Evolutionary conservation across 2,888 invertebrate species (phyloP).

Genomic region (Crepidodera aurea): DNA sequence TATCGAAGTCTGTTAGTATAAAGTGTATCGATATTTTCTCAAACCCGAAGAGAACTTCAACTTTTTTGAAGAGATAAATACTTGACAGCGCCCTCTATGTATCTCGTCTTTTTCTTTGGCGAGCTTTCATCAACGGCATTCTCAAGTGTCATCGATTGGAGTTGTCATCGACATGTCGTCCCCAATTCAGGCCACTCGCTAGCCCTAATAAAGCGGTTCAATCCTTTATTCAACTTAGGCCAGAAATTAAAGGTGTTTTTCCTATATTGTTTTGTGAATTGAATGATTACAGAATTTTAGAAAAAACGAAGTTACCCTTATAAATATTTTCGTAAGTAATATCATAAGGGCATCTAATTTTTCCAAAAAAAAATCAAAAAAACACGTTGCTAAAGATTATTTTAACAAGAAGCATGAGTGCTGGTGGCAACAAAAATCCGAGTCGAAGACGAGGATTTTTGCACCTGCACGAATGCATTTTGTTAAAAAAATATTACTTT

Average conservation of each 20-base stretch:
- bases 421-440: too few species aligned
- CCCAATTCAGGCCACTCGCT: neutral
- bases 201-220: neutral
- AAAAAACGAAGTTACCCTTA: too few species aligned
- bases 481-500: too few species aligned
- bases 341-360: too few species aligned
- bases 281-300: too few species aligned
- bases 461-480: too few species aligned
- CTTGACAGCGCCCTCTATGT: constrained; percentile 5
- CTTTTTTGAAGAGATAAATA: constrained; percentile 15
- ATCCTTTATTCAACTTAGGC: neutral
- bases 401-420: too few species aligned
- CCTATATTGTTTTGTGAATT: too few species aligned
- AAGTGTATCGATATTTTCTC: constrained; percentile 15
- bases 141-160: constrained; percentile 21
- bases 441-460: too few species aligned
- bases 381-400: too few species aligned
- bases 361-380: too few species aligned
- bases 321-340: too few species aligned
- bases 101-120: constrained; percentile 4
- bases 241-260: neutral
- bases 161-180: constrained; percentile 8
- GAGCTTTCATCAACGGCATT: constrained; percentile 11
- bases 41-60: constrained; percentile 1
- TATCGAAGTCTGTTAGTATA: constrained; percentile 2